These are phyloP conservation scores for Prenolepis imparis DNA, from an alignment of 2,888 invertebrate species.

Conservation along the genomic window DNA sequence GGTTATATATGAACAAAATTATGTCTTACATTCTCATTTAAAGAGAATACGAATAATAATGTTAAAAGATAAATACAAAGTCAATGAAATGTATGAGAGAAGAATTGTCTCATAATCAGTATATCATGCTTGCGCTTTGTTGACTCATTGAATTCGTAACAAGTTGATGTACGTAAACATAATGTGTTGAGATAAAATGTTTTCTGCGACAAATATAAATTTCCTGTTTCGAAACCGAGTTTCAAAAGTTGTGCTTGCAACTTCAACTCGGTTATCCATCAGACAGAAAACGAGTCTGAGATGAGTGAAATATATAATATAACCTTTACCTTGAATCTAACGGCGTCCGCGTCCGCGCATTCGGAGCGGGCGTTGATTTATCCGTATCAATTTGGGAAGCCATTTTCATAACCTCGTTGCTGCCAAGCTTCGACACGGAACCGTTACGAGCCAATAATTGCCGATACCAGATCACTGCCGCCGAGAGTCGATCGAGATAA, in stretches of 20 bases:
- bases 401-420: constrained; percentile 28
- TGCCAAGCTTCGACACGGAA: constrained; percentile 63
- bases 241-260: background rate
- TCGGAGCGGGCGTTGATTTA: constrained; percentile 41
- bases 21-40: background rate
- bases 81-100: background rate
- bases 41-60: background rate
- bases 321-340: constrained; percentile 31
- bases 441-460: constrained; percentile 76
- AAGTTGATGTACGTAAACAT: background rate
- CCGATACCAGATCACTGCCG: constrained; percentile 63
- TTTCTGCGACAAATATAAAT: background rate
- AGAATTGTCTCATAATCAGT: background rate
- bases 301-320: too few relatives aligned
- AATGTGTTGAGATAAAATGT: background rate
- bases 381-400: constrained; percentile 64
- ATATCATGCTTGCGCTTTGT: background rate
- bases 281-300: too few relatives aligned
- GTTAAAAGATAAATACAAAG: background rate
- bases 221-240: background rate
- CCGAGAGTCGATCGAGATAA: constrained; percentile 68
- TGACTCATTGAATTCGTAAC: background rate
- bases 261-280: background rate
- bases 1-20: background rate
- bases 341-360: constrained; percentile 48